Evolutionary conservation across 2,113 vertebrate genomes (phyloP).

Genomic region (Gavialis gangeticus): DNA sequence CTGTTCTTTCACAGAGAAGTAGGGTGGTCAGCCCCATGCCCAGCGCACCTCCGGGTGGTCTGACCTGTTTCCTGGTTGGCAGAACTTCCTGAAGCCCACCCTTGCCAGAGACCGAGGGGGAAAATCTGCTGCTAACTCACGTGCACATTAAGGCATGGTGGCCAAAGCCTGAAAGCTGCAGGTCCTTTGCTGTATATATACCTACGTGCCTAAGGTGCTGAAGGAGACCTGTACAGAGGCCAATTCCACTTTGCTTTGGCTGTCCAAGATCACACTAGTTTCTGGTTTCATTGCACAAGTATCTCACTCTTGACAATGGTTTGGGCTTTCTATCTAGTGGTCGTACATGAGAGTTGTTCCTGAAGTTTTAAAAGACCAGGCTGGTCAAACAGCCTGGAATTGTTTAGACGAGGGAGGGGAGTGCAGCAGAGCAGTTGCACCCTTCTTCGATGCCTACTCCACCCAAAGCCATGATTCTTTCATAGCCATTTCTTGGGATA

Average conservation of each 20-base stretch:
- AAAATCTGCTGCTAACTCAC: neutral
- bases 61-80: neutral
- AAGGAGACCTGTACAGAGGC: neutral
- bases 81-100: neutral
- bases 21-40: neutral
- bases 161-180: neutral
- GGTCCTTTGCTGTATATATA: neutral
- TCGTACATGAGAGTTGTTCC: too few relatives aligned
- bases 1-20: neutral
- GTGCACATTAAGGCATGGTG: too few relatives aligned
- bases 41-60: neutral
- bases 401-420: too few relatives aligned
- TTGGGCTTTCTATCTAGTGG: too few relatives aligned
- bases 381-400: too few relatives aligned
- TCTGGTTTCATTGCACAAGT: too few relatives aligned
- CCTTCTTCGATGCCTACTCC: neutral
- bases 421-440: neutral
- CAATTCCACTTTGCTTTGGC: neutral
- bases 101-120: neutral
- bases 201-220: neutral
- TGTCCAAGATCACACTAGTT: neutral
- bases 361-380: too few relatives aligned
- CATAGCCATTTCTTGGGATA: neutral
- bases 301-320: too few relatives aligned
- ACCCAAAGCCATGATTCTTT: neutral